These are phyloP conservation scores for Euphydryas editha DNA, from an alignment of 2,888 invertebrate genomes.

Conservation along the genomic window DNA sequence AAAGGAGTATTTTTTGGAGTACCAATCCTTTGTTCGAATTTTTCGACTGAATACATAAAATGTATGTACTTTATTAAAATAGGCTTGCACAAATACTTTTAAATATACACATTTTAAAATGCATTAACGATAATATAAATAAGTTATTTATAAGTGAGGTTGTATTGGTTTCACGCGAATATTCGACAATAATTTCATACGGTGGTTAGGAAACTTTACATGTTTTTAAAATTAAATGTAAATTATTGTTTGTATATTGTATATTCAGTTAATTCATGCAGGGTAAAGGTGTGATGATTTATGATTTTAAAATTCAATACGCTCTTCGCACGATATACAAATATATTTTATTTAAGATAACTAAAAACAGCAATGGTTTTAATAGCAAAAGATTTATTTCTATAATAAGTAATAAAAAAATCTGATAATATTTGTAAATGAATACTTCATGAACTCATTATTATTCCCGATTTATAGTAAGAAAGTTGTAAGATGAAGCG, in stretches of 20 bases:
- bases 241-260: constrained; percentile 24
- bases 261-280: constrained; percentile 7
- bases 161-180: constrained; percentile 19
- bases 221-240: constrained; percentile 19
- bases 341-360: neutral
- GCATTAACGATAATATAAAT: constrained; percentile 3
- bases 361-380: neutral
- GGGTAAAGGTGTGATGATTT: constrained; percentile 8
- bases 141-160: constrained; percentile 9
- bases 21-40: too few relatives aligned
- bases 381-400: neutral
- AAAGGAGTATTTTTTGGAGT: too few relatives aligned
- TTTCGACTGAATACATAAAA: too few relatives aligned
- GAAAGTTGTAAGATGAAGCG: constrained; percentile 21
- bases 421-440: neutral
- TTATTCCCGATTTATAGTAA: constrained; percentile 8
- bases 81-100: too few relatives aligned
- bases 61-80: too few relatives aligned
- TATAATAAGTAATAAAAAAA: constrained; percentile 1
- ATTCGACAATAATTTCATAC: constrained; percentile 12
- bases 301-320: neutral
- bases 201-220: constrained; percentile 10
- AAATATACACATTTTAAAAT: neutral
- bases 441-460: neutral
- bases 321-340: neutral